Conservation (phyloP, 2,797 vertebrate species). For the Diplodus sargus region DNA sequence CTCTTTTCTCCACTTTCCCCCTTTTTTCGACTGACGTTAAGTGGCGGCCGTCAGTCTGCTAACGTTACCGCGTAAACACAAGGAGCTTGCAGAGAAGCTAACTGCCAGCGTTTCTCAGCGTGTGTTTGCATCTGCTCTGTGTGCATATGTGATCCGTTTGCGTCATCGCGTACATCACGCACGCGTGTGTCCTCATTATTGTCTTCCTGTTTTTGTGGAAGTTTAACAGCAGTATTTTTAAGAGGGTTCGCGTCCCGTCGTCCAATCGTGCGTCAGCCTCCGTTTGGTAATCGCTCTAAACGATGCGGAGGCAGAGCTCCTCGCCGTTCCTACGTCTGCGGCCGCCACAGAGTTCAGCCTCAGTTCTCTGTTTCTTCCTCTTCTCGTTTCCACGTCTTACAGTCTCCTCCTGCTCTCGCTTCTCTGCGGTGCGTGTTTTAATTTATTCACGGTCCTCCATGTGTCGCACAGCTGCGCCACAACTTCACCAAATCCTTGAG, state of each 20-base stretch:
- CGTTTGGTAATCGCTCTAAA: slow-evolving; percentile 21
- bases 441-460: slow-evolving; percentile 42
- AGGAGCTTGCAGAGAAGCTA: background rate
- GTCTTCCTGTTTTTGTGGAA: slow-evolving; percentile 17
- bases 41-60: background rate
- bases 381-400: slow-evolving; percentile 20
- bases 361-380: background rate
- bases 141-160: slow-evolving; percentile 38
- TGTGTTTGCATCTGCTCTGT: slow-evolving; percentile 7
- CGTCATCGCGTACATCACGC: slow-evolving; percentile 15
- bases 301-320: slow-evolving; percentile 23
- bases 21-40: slow-evolving; percentile 32
- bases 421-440: slow-evolving; percentile 25
- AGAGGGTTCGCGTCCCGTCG: background rate
- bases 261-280: slow-evolving; percentile 33
- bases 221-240: background rate
- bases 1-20: background rate
- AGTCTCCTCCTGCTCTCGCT: background rate
- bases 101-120: slow-evolving; percentile 21
- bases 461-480: slow-evolving; percentile 56
- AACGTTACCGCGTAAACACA: slow-evolving; percentile 16
- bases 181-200: slow-evolving; percentile 31
- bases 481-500: slow-evolving; percentile 23
- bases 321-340: slow-evolving; percentile 33
- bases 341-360: slow-evolving; percentile 22